Base-by-base conservation (phyloP, 2,113 vertebrate genomes). In the Percopsis transmontana region DNA sequence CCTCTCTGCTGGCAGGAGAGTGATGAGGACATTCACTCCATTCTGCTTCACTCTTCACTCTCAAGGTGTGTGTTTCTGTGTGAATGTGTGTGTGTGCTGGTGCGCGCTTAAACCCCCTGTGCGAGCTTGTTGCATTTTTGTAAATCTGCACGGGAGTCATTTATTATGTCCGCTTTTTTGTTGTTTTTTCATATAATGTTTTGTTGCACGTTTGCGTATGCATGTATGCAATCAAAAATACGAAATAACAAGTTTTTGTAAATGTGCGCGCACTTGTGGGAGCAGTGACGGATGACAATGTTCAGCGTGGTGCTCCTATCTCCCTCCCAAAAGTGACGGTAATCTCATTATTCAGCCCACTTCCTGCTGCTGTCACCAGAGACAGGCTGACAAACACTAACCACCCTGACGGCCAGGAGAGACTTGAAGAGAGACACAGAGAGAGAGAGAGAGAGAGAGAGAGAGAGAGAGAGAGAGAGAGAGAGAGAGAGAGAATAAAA, bases 261-360 rank as follows among this genome's bases (percentile, higher is more conserved):
- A 27, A 9, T n/a, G 23, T 33, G 10, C 45, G 70, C 54, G 48
- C 51, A 55, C 61, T 19, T 72, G 74, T 66, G 70, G 41, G 64
- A 68, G 72, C 57, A 58, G 21, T 76, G 74, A 74, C 21, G 58
- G 58, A 68, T 57, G 79, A 78, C 78, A 79, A 77, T 82, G 74
- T 68, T 78, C 67, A 38, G 27, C 52, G 55, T 19, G 59, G 69
- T 14, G 54, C 76, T 63, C 50, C 44, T 20, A 47, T 72, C 59
- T 58, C 53, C 56, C 74, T 72, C 77, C 73, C 54, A 58, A 60
- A 71, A 62, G 59, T 20, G 70, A 72, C 65, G 69, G 72, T 87
- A 79, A 87, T 88, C 79, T 81, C 78, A 87, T 85, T 87, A 89
- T 85, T 85, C 79, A 85, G 72, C 66, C 81, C 78, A 83, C 84